These are phyloP conservation scores for Pocillopora damicornis DNA, from an alignment of 64 coral and sea anemone species.

Conservation along the genomic window DNA sequence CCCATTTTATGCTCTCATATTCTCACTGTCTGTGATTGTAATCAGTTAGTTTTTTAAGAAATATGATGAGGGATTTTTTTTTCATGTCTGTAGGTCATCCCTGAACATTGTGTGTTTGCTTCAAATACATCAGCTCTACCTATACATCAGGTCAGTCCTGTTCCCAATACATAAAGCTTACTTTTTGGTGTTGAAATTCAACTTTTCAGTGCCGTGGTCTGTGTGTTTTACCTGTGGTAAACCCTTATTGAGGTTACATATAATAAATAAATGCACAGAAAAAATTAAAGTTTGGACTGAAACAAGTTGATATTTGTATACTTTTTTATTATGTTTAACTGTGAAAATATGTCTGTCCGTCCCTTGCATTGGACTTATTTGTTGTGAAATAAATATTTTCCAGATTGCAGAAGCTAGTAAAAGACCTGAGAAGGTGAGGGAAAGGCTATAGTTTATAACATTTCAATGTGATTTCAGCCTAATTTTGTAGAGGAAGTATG, in stretches of 20 bases:
- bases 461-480: no score
- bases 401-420: constrained; percentile 97
- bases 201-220: not conserved
- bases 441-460: no score
- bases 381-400: not conserved
- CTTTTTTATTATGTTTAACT: no score
- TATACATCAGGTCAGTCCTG: constrained; percentile 69
- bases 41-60: not conserved
- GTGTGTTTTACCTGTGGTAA: no score
- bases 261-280: no score
- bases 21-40: not conserved
- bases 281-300: no score
- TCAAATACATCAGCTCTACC: constrained; percentile 96
- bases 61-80: not conserved
- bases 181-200: not conserved
- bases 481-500: no score
- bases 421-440: constrained; percentile 88
- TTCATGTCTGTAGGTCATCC: constrained; percentile 73
- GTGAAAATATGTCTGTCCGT: no score
- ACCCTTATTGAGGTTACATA: no score
- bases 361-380: not conserved
- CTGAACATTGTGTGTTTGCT: constrained; percentile 93
- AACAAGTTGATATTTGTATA: no score
- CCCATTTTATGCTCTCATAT: not conserved
- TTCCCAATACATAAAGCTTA: not conserved